Conservation (phyloP, 2,888 invertebrate species). For the Monopis laevigella region DNA sequence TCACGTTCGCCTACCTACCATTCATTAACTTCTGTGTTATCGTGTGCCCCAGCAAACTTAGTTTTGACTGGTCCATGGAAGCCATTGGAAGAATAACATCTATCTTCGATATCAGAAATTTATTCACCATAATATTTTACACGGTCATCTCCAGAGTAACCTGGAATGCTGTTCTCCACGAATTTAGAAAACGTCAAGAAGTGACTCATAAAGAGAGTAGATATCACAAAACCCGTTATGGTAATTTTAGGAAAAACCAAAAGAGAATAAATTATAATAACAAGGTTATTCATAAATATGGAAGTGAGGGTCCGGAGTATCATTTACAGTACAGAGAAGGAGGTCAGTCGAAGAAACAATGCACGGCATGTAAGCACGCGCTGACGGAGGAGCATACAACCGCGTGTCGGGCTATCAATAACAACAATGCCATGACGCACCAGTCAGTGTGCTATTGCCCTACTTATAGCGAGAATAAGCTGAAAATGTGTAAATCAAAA, state of each 20-base stretch:
- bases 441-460: constrained; percentile 47
- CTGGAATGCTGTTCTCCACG: constrained; percentile 43
- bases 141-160: constrained; percentile 52
- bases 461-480: constrained; percentile 21
- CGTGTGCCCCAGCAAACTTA: constrained; percentile 85
- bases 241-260: constrained; percentile 45
- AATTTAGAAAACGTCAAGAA: constrained; percentile 43
- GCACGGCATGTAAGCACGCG: constrained; percentile 75
- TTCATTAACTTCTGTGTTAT: constrained; percentile 90
- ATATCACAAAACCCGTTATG: constrained; percentile 43
- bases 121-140: constrained; percentile 81
- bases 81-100: constrained; percentile 87
- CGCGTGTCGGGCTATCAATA: constrained; percentile 75
- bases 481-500: constrained; percentile 31
- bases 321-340: constrained; percentile 46
- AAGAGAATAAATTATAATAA: constrained; percentile 45
- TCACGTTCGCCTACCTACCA: constrained; percentile 93
- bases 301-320: constrained; percentile 48
- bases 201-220: constrained; percentile 36
- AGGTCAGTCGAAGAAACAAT: constrained; percentile 55
- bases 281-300: constrained; percentile 36
- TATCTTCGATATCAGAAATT: constrained; percentile 81
- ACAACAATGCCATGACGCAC: constrained; percentile 72
- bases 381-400: constrained; percentile 74
- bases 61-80: constrained; percentile 99